These are phyloP conservation scores for Hydra vulgaris DNA, from an alignment of 30 jellyfish, hydroid and myxozoan genomes.

Conservation along the genomic window DNA sequence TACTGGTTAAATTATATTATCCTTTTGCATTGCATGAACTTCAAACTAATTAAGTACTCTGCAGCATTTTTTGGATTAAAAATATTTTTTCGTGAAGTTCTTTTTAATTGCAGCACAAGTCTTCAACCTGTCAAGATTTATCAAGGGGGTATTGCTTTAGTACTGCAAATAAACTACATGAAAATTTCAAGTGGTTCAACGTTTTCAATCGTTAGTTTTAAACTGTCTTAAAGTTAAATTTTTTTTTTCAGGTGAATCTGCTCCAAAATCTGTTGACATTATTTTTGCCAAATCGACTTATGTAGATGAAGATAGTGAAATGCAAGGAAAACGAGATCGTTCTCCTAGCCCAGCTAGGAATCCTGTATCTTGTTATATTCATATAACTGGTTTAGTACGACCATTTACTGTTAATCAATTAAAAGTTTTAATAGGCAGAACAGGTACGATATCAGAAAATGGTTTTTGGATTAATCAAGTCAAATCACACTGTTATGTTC, in stretches of 20 bases:
- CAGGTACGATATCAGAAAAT: slow-evolving; percentile 66
- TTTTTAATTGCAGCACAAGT: neutral
- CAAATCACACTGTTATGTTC: slow-evolving; percentile 89
- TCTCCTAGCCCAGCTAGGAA: slow-evolving; percentile 77
- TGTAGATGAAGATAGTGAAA: slow-evolving; percentile 37
- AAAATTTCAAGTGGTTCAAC: neutral
- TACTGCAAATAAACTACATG: neutral
- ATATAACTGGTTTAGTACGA: slow-evolving; percentile 64
- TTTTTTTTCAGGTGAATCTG: slow-evolving; percentile 3
- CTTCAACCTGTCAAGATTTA: neutral
- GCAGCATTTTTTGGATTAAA: neutral
- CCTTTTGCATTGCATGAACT: neutral
- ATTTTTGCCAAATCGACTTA: neutral
- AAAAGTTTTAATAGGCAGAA: slow-evolving; percentile 55
- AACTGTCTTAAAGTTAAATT: neutral
- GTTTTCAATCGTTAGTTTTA: neutral
- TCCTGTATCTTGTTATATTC: slow-evolving; percentile 36
- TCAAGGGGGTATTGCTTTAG: neutral
- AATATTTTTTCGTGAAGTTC: neutral
- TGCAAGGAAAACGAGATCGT: slow-evolving; percentile 47
- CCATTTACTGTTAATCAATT: slow-evolving; percentile 86
- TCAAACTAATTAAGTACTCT: neutral
- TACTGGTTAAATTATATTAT: neutral
- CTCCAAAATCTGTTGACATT: neutral
- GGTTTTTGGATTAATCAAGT: slow-evolving; percentile 88